Evolutionary conservation across 2,888 invertebrate genomes (phyloP).

Genomic region (Cephus pulcher): DNA sequence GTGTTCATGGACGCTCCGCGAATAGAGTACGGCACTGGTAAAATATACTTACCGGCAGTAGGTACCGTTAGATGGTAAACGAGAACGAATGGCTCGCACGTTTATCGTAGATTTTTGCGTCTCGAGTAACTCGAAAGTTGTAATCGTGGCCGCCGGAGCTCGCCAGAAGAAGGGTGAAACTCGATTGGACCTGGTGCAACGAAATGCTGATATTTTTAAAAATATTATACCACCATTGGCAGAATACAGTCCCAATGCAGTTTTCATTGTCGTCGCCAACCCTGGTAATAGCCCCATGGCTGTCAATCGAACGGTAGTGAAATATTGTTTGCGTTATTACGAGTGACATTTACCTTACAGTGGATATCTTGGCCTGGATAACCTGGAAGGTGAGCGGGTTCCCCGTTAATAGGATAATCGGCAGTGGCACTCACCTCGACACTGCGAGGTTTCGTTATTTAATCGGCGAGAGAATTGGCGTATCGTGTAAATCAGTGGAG

Average conservation of each 20-base stretch:
- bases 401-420: conserved; percentile 72
- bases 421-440: conserved; percentile 75
- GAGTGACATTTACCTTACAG: conserved; percentile 46
- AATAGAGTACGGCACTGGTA: conserved; percentile 71
- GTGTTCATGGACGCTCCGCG: conserved; percentile 70
- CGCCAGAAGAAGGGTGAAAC: conserved; percentile 69
- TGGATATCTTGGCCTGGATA: conserved; percentile 74
- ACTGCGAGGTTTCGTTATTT: conserved; percentile 72
- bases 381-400: conserved; percentile 76
- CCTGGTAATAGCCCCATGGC: conserved; percentile 60
- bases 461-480: conserved; percentile 70
- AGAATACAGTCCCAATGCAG: conserved; percentile 69
- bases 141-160: conserved; percentile 71
- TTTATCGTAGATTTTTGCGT: conserved; percentile 66
- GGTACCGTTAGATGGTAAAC: neutral
- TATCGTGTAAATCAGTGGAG: conserved; percentile 70
- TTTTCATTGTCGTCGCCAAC: conserved; percentile 70
- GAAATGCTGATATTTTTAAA: conserved; percentile 70
- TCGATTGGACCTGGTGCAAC: conserved; percentile 68
- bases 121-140: conserved; percentile 68
- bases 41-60: conserved; percentile 7
- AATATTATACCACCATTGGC: conserved; percentile 69
- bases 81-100: neutral
- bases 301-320: neutral
- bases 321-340: neutral